Base-by-base conservation (phyloP, 2,113 vertebrate species). In the Scophthalmus maximus region DNA sequence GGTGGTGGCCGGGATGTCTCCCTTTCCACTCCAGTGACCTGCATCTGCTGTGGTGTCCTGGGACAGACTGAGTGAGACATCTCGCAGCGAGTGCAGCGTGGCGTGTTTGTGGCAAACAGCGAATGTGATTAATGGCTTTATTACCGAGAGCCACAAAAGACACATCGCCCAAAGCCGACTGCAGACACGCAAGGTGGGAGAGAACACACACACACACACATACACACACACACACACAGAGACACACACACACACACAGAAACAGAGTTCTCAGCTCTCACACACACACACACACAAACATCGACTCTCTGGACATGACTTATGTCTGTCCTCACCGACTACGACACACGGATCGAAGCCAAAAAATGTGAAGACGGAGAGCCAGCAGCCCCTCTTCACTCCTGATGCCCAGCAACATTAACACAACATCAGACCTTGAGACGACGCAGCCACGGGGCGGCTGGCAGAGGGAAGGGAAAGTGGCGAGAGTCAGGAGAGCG, bases 81-180 rank as follows among this genome's bases (percentile, higher is more conserved):
- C 65, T 76, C 25, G 51, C 75, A 69, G 58, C 6, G 44, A 47
- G 67, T 50, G 60, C 71, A 66, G 49, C 6, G 38, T 27, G 68
- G 74, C 77, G 6, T 60, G 42, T 81, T 87, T 77, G 73, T 80
- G 34, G 71, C 81, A 67, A 83, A 82, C 68, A 34, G 73, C 3
- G 42, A 63, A 82, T 17, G 29, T 83, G 85, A 91, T 88, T 83
- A 87, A 93, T 87, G 65, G 50, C 87, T 84, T 86, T 82, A 89
- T 91, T 83, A 85, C 27, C 10, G 10, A 76, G 64, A 74, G 64
- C 50, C 55, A 78, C 74, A 57, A 67, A 71, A 84, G 44, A 79
- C 65, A 62, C 79, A 65, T 36, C 32, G 52, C 63, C 76, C 64
- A 42, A 63, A 68, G 72, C 65, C 78, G 73, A 63, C 69, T 52